Conservation (phyloP, 2,888 invertebrate genomes). For the Harpalus rufipes region DNA sequence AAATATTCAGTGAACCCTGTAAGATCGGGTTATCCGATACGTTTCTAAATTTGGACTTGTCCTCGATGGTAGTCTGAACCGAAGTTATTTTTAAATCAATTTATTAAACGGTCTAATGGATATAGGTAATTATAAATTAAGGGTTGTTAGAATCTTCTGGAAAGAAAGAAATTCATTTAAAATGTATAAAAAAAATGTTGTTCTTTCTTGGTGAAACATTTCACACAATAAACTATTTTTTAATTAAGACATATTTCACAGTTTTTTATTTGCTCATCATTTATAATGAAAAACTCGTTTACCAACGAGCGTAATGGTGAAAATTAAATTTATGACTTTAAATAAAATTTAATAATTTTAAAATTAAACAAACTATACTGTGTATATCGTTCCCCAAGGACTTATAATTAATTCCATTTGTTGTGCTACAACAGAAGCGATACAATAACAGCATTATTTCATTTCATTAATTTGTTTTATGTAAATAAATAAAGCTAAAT, state of each 20-base stretch:
- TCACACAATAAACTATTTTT: background rate
- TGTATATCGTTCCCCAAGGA: background rate
- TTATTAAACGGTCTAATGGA: background rate
- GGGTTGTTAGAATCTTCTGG: background rate
- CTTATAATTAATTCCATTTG: slow-evolving; percentile 1
- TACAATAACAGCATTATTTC: slow-evolving; percentile 6
- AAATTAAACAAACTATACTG: slow-evolving; percentile 5
- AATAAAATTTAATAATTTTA: slow-evolving; percentile 1
- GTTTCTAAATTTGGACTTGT: background rate
- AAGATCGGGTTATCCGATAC: background rate
- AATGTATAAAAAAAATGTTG: too few relatives aligned
- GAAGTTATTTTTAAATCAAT: background rate
- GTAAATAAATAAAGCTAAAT: background rate
- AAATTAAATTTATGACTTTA: background rate
- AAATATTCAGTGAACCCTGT: slow-evolving; percentile 5
- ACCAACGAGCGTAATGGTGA: background rate
- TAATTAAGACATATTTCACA: background rate
- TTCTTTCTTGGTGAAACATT: too few relatives aligned
- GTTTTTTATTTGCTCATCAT: background rate
- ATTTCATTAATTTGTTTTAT: slow-evolving; percentile 7
- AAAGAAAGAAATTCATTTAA: too few relatives aligned
- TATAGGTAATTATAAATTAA: background rate
- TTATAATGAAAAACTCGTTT: background rate
- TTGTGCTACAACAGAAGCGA: background rate
- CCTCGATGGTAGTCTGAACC: background rate